Evolutionary conservation across 1,140 invertebrate genomes (phyloP), one percentile per base, ranked within the genome.

Genomic region (Berghia stephanieae): DNA sequence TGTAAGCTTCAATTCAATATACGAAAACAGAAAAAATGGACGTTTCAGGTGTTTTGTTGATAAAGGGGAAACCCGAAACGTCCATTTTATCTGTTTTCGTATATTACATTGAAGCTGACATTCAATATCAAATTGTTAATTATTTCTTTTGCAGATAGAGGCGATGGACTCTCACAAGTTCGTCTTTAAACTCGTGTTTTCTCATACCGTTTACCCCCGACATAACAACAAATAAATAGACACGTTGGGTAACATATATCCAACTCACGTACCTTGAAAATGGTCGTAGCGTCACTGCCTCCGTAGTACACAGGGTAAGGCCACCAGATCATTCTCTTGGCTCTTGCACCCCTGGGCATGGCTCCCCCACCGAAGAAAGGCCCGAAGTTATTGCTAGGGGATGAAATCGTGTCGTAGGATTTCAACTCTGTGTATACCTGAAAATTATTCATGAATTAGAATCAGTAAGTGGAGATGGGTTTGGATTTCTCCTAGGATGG

Each of bases 391-490:
- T 42, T 52, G n/a, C 40, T 38, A 10, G 69, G 69, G 6, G 42
- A n/a, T 27, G 79, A 72, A 55, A 83, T 86, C 1, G 85, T 84
- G 70, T 93, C 93, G 81, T 93, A 94, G 0, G 91, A 92, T 82
- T 92, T 92, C 21, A 95, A 88, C 81, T 94, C 93, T 34, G 91
- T 88, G 24, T 92, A 85, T 0, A 93, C 91, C 90, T 93, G 81
- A 78, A 67, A 81, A 49, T 72, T n/a, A n/a, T n/a, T n/a, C n/a
- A n/a, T n/a, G n/a, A n/a, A n/a, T n/a, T n/a, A n/a, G n/a, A n/a
- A n/a, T n/a, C n/a, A n/a, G n/a, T n/a, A n/a, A n/a, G n/a, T n/a
- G n/a, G n/a, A n/a, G n/a, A n/a, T n/a, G n/a, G n/a, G n/a, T n/a
- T n/a, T n/a, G n/a, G n/a, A n/a, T n/a, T n/a, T n/a, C n/a, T n/a